Evolutionary conservation across 2,113 vertebrate genomes (phyloP).

Genomic region (Phaetusa simplex): DNA sequence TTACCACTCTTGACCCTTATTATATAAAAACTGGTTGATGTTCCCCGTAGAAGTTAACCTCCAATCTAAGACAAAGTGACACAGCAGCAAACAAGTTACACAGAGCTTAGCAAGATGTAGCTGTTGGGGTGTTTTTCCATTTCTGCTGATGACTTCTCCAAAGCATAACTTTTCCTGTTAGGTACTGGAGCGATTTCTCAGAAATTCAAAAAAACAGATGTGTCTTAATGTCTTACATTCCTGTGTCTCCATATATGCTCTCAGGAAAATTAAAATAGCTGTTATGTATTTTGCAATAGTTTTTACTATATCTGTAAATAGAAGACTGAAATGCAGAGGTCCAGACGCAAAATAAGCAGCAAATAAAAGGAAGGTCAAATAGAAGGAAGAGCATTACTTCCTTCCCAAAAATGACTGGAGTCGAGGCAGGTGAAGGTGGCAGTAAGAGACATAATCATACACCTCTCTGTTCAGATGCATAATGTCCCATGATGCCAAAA

Average conservation of each 20-base stretch:
- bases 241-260: not conserved
- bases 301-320: not conserved
- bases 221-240: not conserved
- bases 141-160: not conserved
- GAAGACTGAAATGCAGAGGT: not conserved
- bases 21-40: not conserved
- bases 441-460: not conserved
- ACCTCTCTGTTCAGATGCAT: not conserved
- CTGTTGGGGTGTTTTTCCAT: fast-evolving
- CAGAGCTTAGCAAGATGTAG: not conserved
- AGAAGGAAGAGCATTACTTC: not conserved
- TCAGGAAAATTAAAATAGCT: not conserved
- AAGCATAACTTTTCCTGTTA: not conserved
- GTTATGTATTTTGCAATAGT: not conserved
- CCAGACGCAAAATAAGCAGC: not conserved
- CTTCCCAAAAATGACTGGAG: not conserved
- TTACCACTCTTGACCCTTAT: not conserved
- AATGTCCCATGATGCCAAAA: not conserved
- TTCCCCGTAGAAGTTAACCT: not conserved
- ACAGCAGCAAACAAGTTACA: not conserved
- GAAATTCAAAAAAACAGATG: not conserved
- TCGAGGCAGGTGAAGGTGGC: not conserved
- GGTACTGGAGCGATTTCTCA: not conserved
- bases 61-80: not conserved
- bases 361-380: not conserved